These are phyloP conservation scores for Mastomys natalensis DNA, from an alignment of 2,113 vertebrate species.

Conservation along the genomic window DNA sequence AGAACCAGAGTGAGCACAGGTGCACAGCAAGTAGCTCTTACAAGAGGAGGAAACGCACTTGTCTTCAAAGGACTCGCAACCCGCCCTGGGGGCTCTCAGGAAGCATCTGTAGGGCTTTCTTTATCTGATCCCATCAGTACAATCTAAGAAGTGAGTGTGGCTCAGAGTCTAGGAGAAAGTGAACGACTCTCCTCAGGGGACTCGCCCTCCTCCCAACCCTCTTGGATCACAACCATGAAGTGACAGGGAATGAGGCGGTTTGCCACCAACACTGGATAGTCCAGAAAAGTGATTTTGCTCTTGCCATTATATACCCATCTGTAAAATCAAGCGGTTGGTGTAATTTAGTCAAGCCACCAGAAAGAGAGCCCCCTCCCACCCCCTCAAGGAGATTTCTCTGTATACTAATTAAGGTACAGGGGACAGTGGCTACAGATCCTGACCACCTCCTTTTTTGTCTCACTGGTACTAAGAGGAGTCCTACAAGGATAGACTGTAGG, in stretches of 20 bases:
- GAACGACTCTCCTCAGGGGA: neutral
- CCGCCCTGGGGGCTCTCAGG: neutral
- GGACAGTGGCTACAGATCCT: neutral
- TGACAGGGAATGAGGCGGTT: fast-evolving
- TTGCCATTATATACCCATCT: neutral
- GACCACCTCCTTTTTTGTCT: neutral
- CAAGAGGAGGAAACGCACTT: neutral
- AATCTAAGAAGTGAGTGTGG: neutral
- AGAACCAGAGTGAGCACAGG: neutral
- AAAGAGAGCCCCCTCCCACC: neutral
- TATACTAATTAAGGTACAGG: neutral
- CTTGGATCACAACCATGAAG: neutral
- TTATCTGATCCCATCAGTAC: neutral
- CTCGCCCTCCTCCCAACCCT: neutral
- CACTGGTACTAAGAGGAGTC: neutral
- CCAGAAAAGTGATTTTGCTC: neutral
- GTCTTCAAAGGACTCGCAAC: neutral
- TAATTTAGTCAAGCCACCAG: neutral
- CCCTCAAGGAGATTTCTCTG: neutral
- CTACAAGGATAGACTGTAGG: neutral
- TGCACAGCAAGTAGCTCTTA: fast-evolving
- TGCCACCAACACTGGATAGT: neutral
- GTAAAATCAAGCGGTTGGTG: neutral
- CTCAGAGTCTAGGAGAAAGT: neutral
- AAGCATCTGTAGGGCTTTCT: neutral